Evolutionary conservation across 2,113 vertebrate species (phyloP), one percentile per base, ranked within the genome.

Genomic region (Eubucco bourcierii): DNA sequence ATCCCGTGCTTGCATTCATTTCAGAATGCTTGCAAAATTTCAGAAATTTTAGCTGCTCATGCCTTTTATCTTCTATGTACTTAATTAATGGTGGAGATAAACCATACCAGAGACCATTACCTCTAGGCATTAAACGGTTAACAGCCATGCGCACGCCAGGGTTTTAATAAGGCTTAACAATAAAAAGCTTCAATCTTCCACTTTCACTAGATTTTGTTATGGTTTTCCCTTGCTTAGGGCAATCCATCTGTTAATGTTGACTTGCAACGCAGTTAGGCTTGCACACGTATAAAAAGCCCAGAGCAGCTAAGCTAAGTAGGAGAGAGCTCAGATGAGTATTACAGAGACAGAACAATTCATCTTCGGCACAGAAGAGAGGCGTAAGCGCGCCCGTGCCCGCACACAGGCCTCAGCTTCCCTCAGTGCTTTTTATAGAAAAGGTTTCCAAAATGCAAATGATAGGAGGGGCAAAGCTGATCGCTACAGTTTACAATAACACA

Each of bases 191-290:
- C 91, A 93, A 78, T 89, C 90, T 87, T 95, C 94, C 71, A 94
- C 97, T 97, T 95, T 92, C 96, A 83, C 95, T 94, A 65, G 91
- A 91, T 97, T 92, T 94, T 95, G 93, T 88, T 81, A 95, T 96
- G 95, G 97, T 91, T 97, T 86, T 97, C 97, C 94, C 94, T 97
- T 94, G 97, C 97, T 98, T 50, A 97, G 95, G 97, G 97, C 97
- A 97, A 97, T 95, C 97, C 98, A 98, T 98, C 98, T 98, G 98
- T 97, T 97, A 97, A 91, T 77, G 94, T 41, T 92, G 97, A 95
- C 84, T 92, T 64, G 81, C 84, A 93, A 56, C 46, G 79, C 2
- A 94, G 95, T 84, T 76, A 39, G 85, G 94, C 90, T 93, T 18
- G 2, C 31, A 85, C 68, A 88, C 23, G 9, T 64, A 88, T 56